phyloP scores from a whole-genome alignment of 2,113 vertebrate genomes.

The Heterotis niloticus region DNA sequence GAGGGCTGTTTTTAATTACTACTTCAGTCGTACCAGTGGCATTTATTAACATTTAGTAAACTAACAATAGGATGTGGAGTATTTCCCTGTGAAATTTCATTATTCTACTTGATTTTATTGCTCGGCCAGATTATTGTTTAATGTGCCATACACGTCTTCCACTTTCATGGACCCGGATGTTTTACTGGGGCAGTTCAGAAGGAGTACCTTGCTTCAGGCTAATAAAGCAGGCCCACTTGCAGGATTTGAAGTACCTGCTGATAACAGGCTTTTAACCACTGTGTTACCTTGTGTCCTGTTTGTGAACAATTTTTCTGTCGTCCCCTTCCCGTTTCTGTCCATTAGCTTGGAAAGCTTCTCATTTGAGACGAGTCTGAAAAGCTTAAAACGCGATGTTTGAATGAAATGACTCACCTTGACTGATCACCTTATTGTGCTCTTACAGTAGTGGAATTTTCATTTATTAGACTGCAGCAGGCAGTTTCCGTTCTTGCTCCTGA shows the following conservation, averaged over 20 bases:
- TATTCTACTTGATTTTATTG: no score
- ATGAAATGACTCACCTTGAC: constrained; percentile 7
- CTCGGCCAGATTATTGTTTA: no score
- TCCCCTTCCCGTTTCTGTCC: not conserved
- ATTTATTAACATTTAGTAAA: constrained; percentile 3
- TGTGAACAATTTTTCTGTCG: not conserved
- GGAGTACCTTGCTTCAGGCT: no score
- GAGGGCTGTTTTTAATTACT: constrained; percentile 13
- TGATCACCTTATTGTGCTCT: constrained; percentile 22
- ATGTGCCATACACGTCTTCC: no score
- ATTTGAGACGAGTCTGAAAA: not conserved
- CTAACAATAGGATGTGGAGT: not conserved
- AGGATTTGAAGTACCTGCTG: no score
- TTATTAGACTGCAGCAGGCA: not conserved
- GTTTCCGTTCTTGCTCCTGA: not conserved
- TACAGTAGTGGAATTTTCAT: constrained; percentile 18
- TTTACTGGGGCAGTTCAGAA: no score
- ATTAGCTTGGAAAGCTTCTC: not conserved
- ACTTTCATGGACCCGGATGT: no score
- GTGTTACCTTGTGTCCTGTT: not conserved
- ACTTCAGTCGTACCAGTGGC: constrained; percentile 1
- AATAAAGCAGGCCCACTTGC: no score
- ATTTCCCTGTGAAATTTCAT: not conserved
- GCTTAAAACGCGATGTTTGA: not conserved
- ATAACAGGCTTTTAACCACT: no score